Conservation (phyloP, 2,888 invertebrate genomes). For the Phytoseiulus persimilis region DNA sequence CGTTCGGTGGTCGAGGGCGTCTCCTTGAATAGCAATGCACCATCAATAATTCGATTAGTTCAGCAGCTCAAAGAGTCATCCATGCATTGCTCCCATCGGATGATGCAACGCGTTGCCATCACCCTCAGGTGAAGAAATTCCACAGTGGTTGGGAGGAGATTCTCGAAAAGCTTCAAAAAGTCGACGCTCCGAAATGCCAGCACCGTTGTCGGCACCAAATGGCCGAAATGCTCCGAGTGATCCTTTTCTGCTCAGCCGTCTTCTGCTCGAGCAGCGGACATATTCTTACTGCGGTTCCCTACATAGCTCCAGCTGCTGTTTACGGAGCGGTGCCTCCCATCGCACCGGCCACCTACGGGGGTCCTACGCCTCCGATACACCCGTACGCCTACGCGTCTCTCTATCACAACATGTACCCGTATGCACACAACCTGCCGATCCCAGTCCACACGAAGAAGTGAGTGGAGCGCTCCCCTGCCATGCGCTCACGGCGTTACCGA, state of each 20-base stretch:
- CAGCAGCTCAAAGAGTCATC: background rate
- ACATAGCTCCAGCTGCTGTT: conserved; percentile 18
- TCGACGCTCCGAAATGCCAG: background rate
- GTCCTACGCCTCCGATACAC: background rate
- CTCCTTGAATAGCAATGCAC: background rate
- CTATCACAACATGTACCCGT: conserved; percentile 32
- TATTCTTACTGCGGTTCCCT: background rate
- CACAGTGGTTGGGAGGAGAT: background rate
- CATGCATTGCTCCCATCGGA: background rate
- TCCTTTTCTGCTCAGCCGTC: background rate
- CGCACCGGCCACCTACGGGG: conserved; percentile 9
- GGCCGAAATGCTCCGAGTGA: background rate
- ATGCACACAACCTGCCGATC: conserved; percentile 12
- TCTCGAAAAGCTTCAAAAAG: background rate
- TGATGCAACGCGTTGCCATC: background rate
- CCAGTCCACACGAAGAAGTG: background rate
- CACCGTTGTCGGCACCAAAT: too few species aligned
- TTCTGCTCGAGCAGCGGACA: background rate
- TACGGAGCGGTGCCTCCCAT: conserved; percentile 34
- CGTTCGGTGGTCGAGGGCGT: background rate
- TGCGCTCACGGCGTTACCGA: too few species aligned
- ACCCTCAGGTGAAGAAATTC: background rate
- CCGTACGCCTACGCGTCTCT: conserved; percentile 13
- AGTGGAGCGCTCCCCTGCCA: background rate
- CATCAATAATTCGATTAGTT: background rate